A percentile compares a stretch with the other conserved stretches of the same genome.
These are phyloP conservation scores for Australoheros scitulus DNA, from an alignment of 2,113 vertebrate species.

Conservation along the genomic window DNA sequence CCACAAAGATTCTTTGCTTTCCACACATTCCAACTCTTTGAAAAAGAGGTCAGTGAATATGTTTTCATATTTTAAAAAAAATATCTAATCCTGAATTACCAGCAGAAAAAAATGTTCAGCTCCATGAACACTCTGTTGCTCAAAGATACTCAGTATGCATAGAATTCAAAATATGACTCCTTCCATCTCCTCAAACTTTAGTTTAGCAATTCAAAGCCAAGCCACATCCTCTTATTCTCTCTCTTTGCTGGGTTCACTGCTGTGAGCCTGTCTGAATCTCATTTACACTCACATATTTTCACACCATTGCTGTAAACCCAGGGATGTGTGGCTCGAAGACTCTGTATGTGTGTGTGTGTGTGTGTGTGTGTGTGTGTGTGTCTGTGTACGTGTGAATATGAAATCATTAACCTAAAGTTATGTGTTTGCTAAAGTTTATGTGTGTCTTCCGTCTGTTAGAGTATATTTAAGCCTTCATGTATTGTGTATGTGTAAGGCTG, in stretches of 20 bases:
- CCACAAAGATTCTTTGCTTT: not conserved
- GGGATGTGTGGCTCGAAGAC: conserved; percentile 51
- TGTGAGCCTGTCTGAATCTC: conserved; percentile 80
- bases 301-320: conserved; percentile 57
- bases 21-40: not conserved
- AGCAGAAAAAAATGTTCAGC: not conserved
- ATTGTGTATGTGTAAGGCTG: conserved; percentile 40
- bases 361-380: conserved; percentile 15
- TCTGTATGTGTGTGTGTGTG: not conserved
- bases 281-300: conserved; percentile 79
- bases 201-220: conserved; percentile 65
- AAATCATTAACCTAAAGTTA: conserved; percentile 37
- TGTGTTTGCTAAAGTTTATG: conserved; percentile 15
- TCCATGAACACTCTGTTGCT: conserved; percentile 3
- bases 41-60: not conserved
- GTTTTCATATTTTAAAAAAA: not conserved
- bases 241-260: conserved; percentile 46
- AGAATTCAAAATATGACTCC: conserved; percentile 61
- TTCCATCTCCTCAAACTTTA: conserved; percentile 50
- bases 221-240: conserved; percentile 58
- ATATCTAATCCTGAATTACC: conserved; percentile 2
- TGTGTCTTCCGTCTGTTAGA: not conserved
- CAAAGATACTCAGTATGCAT: conserved; percentile 53
- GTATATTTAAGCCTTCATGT: not conserved
- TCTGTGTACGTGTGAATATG: conserved; percentile 21